These are phyloP conservation scores for Sigmodon hispidus DNA, from an alignment of 2,113 vertebrate species.

Conservation along the genomic window DNA sequence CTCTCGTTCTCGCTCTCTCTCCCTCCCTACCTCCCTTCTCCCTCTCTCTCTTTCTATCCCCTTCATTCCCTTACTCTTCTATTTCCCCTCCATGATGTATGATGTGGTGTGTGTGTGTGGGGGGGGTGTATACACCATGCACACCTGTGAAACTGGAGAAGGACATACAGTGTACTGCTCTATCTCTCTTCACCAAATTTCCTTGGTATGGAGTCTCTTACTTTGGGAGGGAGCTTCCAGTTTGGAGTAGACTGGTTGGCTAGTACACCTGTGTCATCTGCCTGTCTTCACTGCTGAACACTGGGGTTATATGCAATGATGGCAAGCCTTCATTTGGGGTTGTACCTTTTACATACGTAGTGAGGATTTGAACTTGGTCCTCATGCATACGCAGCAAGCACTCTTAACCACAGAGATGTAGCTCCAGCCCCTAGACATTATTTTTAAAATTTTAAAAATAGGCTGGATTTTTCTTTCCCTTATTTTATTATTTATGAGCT, in stretches of 20 bases:
- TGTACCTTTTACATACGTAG: neutral
- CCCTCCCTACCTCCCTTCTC: neutral
- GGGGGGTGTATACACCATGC: neutral
- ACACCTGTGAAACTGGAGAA: too few species aligned
- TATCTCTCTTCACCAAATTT: neutral
- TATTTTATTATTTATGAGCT: conserved; percentile 8
- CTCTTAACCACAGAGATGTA: neutral
- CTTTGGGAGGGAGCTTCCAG: neutral
- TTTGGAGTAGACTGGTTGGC: neutral
- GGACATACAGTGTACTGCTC: too few species aligned
- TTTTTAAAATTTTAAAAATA: neutral
- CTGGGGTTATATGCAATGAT: neutral
- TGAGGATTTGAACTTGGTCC: neutral
- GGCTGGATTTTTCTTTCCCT: neutral
- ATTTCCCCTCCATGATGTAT: neutral
- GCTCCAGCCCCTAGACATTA: neutral
- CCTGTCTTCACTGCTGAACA: neutral
- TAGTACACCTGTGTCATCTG: neutral
- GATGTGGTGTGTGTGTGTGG: neutral
- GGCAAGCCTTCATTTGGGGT: neutral
- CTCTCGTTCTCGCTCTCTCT: neutral
- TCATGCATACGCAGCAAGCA: neutral
- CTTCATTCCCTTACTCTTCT: neutral
- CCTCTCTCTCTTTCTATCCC: neutral
- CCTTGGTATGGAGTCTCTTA: too few species aligned